Conservation (phyloP, 1,140 invertebrate species). For the Penaeus chinensis region DNA sequence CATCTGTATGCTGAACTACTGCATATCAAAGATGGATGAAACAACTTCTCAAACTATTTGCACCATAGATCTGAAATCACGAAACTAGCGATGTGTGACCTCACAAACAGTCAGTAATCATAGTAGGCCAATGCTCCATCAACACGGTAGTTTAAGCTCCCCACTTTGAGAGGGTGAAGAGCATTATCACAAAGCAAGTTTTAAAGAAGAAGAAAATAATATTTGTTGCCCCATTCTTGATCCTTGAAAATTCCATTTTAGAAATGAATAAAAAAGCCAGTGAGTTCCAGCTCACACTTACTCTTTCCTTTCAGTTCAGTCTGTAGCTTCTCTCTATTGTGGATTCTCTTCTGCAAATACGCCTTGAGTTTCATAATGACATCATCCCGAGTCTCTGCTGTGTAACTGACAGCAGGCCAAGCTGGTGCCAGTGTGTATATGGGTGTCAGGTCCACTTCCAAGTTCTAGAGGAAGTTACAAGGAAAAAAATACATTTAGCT, state of each 20-base stretch:
- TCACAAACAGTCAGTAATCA: too few relatives aligned
- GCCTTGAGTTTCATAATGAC: conserved; percentile 59
- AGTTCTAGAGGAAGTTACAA: conserved; percentile 30
- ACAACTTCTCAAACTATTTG: too few relatives aligned
- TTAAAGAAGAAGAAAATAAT: too few relatives aligned
- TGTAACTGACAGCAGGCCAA: conserved; percentile 58
- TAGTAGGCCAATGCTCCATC: too few relatives aligned
- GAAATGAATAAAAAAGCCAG: neutral
- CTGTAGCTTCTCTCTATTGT: conserved; percentile 57
- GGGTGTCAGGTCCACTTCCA: conserved; percentile 57
- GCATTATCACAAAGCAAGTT: too few relatives aligned
- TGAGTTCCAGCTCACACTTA: conserved; percentile 7
- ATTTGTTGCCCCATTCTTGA: neutral
- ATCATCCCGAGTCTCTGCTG: conserved; percentile 53
- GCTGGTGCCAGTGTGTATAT: conserved; percentile 63
- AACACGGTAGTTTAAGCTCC: too few relatives aligned
- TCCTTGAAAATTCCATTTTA: neutral
- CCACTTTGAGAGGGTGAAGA: too few relatives aligned
- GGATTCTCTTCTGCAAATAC: conserved; percentile 60
- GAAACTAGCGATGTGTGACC: too few relatives aligned
- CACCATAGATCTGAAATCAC: too few relatives aligned
- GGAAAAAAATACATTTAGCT: too few relatives aligned
- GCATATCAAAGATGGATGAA: too few relatives aligned
- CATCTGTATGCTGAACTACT: too few relatives aligned
- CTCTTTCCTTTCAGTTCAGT: conserved; percentile 45